Conservation (phyloP, 2,797 vertebrate species). For the Champsocephalus gunnari region DNA sequence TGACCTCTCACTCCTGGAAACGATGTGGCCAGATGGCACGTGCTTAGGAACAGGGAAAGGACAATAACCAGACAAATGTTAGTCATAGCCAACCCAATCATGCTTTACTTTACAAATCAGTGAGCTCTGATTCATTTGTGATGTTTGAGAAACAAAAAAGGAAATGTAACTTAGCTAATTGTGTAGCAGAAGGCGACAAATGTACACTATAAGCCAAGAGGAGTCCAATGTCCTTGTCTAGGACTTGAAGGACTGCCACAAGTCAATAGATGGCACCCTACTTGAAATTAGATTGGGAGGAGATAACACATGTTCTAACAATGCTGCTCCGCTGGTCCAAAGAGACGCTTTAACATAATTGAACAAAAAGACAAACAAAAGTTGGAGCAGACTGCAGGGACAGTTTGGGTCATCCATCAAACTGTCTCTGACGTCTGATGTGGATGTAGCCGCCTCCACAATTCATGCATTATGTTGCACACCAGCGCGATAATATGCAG, state of each 20-base stretch:
- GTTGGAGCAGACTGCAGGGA: constrained; percentile 42
- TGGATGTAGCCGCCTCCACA: constrained; percentile 29
- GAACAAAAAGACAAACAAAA: constrained; percentile 48
- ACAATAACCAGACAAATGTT: constrained; percentile 1
- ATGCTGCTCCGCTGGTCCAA: constrained; percentile 21
- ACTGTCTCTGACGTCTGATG: constrained; percentile 41
- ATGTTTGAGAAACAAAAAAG: too few relatives aligned
- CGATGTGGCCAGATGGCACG: constrained; percentile 25
- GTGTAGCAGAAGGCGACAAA: constrained; percentile 2
- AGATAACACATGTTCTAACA: constrained; percentile 35
- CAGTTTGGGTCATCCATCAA: constrained; percentile 64
- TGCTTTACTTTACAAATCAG: constrained; percentile 17
- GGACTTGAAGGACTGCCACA: constrained; percentile 26
- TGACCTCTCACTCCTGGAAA: constrained; percentile 27
- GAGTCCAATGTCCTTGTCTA: constrained; percentile 15
- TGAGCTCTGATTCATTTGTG: constrained; percentile 6
- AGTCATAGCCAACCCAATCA: constrained; percentile 21
- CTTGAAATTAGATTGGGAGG: constrained; percentile 24
- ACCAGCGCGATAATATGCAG: constrained; percentile 24
- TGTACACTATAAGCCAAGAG: background rate
- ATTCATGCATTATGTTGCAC: constrained; percentile 38
- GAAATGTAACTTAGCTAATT: background rate
- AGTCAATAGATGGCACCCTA: constrained; percentile 18
- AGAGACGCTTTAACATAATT: constrained; percentile 32
- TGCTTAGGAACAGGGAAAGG: constrained; percentile 4